phyloP scores from a whole-genome alignment of 2,888 invertebrate genomes.

The Sceliomorpha sp. region DNA sequence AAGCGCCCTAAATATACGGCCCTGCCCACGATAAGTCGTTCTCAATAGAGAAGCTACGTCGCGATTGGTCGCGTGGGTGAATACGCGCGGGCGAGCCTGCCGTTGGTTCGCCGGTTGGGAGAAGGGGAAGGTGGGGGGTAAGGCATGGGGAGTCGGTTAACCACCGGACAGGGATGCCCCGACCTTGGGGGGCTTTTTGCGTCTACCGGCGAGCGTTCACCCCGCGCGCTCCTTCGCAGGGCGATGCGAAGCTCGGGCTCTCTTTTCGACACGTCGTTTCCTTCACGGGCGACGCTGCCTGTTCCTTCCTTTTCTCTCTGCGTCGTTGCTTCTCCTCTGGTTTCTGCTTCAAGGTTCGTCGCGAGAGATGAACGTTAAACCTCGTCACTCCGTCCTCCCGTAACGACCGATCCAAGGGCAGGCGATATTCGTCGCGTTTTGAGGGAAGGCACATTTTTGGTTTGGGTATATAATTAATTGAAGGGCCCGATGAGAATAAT shows the following conservation, averaged over 20 bases:
- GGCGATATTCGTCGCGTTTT: too few species aligned
- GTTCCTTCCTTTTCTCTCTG: conserved; percentile 32
- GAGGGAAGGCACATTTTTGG: too few species aligned
- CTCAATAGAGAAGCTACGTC: conserved; percentile 3
- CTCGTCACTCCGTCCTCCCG: conserved; percentile 48
- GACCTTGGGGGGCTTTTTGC: conserved; percentile 80
- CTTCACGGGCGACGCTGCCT: too few species aligned
- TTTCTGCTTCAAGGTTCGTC: conserved; percentile 50
- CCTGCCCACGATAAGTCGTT: too few species aligned
- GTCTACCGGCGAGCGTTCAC: conserved; percentile 78
- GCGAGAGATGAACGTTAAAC: conserved; percentile 48
- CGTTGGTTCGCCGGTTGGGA: too few species aligned
- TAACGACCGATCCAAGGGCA: conserved; percentile 4
- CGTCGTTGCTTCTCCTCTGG: conserved; percentile 34
- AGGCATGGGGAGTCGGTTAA: conserved; percentile 48
- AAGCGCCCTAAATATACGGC: too few species aligned
- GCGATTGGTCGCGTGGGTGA: conserved; percentile 71
- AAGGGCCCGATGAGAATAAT: too few species aligned
- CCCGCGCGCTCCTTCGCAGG: conserved; percentile 58
- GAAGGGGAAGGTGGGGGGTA: conserved; percentile 55
- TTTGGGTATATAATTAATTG: too few species aligned
- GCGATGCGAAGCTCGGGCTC: conserved; percentile 38
- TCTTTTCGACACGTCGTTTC: too few species aligned
- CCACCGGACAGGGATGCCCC: conserved; percentile 75
- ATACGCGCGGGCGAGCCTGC: conserved; percentile 52